phyloP scores from a whole-genome alignment of 2,797 vertebrate species.

The Neosalanx taihuensis region DNA sequence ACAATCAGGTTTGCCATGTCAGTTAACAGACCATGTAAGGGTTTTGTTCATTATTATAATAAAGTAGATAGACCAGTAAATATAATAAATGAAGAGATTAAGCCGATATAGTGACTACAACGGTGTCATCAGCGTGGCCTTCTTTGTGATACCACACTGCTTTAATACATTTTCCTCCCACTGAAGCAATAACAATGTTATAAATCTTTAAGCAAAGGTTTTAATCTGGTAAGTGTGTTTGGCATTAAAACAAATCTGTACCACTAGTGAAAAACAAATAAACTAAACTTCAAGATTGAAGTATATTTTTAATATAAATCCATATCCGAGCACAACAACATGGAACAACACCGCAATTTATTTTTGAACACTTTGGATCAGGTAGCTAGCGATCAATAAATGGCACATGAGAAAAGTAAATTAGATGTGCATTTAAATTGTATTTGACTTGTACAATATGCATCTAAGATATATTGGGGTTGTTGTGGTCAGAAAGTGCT shows the following conservation, averaged over 20 bases:
- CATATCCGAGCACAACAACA: slow-evolving; percentile 29
- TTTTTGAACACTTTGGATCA: slow-evolving; percentile 34
- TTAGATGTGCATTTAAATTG: slow-evolving; percentile 48
- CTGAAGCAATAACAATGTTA: neutral
- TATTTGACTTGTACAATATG: slow-evolving; percentile 39
- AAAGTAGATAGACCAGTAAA: slow-evolving; percentile 15
- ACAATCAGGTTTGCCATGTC: slow-evolving; percentile 29
- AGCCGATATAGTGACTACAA: slow-evolving; percentile 20
- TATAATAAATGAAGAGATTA: slow-evolving; percentile 23
- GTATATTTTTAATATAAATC: slow-evolving; percentile 7
- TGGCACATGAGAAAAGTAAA: slow-evolving; percentile 33
- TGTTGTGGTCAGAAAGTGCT: slow-evolving; percentile 52
- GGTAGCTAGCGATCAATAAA: slow-evolving; percentile 20
- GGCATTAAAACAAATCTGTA: slow-evolving; percentile 4
- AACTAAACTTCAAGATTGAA: slow-evolving; percentile 3
- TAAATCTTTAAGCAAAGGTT: neutral
- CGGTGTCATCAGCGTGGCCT: slow-evolving; percentile 16
- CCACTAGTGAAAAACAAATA: slow-evolving; percentile 2
- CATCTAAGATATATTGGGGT: slow-evolving; percentile 38
- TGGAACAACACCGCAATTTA: slow-evolving; percentile 26
- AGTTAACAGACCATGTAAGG: slow-evolving; percentile 13
- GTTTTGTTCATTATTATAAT: slow-evolving; percentile 14
- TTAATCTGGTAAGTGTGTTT: neutral
- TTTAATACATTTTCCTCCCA: slow-evolving; percentile 20
- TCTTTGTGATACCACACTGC: slow-evolving; percentile 43